Evolutionary conservation across 2,888 invertebrate species (phyloP), one percentile per base, ranked within the genome.

Genomic region (Chironomus riparius): DNA sequence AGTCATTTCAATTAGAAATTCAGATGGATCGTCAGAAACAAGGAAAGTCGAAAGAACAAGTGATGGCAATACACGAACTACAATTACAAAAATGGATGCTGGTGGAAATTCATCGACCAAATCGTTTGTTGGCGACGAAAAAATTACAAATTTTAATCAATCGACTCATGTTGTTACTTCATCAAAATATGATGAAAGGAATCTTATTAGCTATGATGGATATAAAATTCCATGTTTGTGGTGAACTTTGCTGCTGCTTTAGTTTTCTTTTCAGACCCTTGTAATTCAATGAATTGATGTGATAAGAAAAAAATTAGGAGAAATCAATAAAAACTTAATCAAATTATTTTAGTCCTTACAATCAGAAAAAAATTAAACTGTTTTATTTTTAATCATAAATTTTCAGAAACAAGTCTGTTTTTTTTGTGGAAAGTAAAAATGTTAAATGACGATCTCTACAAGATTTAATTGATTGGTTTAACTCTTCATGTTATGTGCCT

Each of bases 1-100:
- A 77, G 82, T 88, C 70, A 85, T 84, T 78, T 86, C 87, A 6
- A 79, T 87, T 62, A 85, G 84, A 68, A 85, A 85, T 79, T 84
- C 88, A 10, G 88, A 89, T 82, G 90, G 89, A 65, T 84, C 85
- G 22, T 81, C 86, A 76, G 88, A 89, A 82, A 86, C 87, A 38
- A 86, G 86, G 68, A 85, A 84, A 79, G 85, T 86, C 21, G 83
- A 87, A 1, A 84, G 83, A 79, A 89, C 89, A 79, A 86, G 85
- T 12, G 83, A 87, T 61, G 90, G 90, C 0, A 88, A 87, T 79
- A 85, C 86, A 78, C 87, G 88, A 79, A 88, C 86, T 12, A 87
- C 86, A n/a, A 81, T 88, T 47, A 87, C 87, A 22, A 82, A 83
- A 28, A 80, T 81, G 22, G 78, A 81, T 2, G 79, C 83, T 77